Conservation (phyloP, 1,140 invertebrate genomes). For the Apis laboriosa region DNA sequence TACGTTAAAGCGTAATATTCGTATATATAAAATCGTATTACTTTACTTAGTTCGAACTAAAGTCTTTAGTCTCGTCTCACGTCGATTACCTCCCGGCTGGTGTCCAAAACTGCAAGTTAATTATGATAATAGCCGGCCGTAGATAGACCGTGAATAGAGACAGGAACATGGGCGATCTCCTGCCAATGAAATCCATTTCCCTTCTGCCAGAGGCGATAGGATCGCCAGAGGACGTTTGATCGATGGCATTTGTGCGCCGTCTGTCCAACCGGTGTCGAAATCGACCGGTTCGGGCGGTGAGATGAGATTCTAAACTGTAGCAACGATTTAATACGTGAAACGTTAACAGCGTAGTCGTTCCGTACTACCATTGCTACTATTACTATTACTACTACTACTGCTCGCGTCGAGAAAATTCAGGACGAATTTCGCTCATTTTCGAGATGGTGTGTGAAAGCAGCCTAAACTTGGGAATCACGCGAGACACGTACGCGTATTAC, state of each 20-base stretch:
- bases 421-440: slow-evolving; percentile 17
- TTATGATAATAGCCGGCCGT: not conserved
- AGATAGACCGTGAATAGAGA: slow-evolving; percentile 6
- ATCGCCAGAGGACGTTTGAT: slow-evolving; percentile 20
- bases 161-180: slow-evolving; percentile 18
- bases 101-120: slow-evolving; percentile 9
- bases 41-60: too few species aligned
- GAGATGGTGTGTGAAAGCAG: too few species aligned
- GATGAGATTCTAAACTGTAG: not conserved
- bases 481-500: slow-evolving; percentile 17
- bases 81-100: not conserved
- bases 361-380: not conserved
- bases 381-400: not conserved
- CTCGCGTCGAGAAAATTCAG: too few species aligned
- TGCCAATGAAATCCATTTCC: slow-evolving; percentile 42
- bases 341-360: not conserved
- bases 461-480: slow-evolving; percentile 10
- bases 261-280: not conserved
- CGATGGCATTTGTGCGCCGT: not conserved
- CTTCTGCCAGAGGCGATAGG: slow-evolving; percentile 13
- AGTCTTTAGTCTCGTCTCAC: not conserved
- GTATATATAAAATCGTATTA: too few species aligned
- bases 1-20: not conserved
- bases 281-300: not conserved
- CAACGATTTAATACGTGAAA: not conserved